Base-by-base conservation (phyloP, 2,113 vertebrate species). In the Emydocephalus ijimae region DNA sequence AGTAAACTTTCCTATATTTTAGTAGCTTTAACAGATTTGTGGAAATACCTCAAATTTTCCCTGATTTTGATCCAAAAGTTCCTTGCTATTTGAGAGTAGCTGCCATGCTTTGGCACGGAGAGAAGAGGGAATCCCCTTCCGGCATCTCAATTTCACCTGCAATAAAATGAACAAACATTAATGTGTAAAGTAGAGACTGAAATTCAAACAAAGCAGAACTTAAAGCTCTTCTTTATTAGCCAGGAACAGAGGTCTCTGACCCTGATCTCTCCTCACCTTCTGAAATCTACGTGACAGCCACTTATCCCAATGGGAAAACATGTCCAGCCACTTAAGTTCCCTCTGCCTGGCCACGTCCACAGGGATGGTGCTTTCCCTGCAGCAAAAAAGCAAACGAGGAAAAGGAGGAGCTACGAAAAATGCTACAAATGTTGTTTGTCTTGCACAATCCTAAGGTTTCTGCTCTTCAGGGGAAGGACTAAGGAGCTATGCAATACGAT, bases 251-350 rank as follows among this genome's bases (percentile, higher is more conserved):
- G 91, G 54, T 20, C 85, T 14, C 39, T 23, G 10, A 24, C 3
- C 0, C 14, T 12, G 14, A 64, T 64, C 86, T 93, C 92, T 52
- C 43, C 96, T 95, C 96, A 99, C 99, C 98, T 99, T 99, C 93
- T 98, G 98, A 95, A 98, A 99, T 91, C 98, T 98, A 88, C 98
- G 98, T 48, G 97, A 97, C 61, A 98, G 89, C 99, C 99, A 99
- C 91, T 99, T 99, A 96, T 99, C 98, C 99, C 99, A 99, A 95
- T 98, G 96, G 94, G 90, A 95, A 96, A 99, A 98, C 99, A 99
- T 99, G 39, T 99, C 98, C 61, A 99, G 95, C 99, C 99, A 99
- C 91, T 99, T 99, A 95, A 98, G 97, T 95, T 99, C 99, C 93
- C 99, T 97, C 97, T 99, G 98, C 10, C 99, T 95, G 54, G 98